Percentiles rank a stretch among this genome's conserved stretches.
Evolutionary conservation across 1,140 invertebrate genomes (phyloP).

Genomic region (Lepidurus couesii): DNA sequence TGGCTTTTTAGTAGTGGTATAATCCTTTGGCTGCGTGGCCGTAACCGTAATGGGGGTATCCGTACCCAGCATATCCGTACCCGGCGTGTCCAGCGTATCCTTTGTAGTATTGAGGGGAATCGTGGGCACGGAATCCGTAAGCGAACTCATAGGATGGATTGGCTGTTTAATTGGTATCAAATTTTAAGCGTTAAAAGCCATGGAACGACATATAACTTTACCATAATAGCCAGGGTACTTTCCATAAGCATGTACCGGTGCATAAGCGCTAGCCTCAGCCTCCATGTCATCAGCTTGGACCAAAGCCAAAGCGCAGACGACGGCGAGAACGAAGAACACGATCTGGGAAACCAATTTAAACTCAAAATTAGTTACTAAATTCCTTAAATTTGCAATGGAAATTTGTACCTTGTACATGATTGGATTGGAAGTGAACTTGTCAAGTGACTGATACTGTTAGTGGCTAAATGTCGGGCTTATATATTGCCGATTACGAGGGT

Average conservation of each 20-base stretch:
- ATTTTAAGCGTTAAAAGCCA: not conserved
- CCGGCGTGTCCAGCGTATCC: not conserved
- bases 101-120: not conserved
- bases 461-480: not conserved
- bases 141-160: not conserved
- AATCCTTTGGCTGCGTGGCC: not conserved
- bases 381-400: not conserved
- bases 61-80: no score
- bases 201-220: not conserved
- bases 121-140: not conserved
- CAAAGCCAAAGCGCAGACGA: not conserved
- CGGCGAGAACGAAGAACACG: not conserved
- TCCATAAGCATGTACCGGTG: not conserved
- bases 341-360: not conserved
- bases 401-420: not conserved
- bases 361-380: not conserved
- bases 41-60: not conserved
- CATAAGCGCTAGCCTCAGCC: not conserved
- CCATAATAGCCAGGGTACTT: slow-evolving; percentile 4
- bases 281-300: not conserved
- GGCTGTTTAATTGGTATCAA: not conserved
- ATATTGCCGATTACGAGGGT: not conserved
- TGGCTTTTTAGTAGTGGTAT: not conserved
- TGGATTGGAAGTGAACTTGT: not conserved
- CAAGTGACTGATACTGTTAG: not conserved